phyloP scores from a whole-genome alignment of 2,888 invertebrate genomes.

The Hybos culiciformis region DNA sequence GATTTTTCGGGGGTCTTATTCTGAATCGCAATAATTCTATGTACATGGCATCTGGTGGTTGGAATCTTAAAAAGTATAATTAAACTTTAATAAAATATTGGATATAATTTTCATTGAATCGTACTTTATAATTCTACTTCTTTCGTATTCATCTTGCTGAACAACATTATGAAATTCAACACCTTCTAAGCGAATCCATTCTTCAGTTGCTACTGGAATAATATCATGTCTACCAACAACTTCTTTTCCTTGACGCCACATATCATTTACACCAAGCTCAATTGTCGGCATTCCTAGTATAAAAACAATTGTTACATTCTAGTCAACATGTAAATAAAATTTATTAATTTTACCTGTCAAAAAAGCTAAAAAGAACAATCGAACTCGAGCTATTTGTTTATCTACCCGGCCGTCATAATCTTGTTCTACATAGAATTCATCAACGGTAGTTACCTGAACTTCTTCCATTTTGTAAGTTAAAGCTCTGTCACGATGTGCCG shows the following conservation, averaged over 20 bases:
- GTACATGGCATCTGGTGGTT: slow-evolving; percentile 95
- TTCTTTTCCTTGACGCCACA: slow-evolving; percentile 95
- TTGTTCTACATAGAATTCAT: slow-evolving; percentile 82
- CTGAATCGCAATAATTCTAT: slow-evolving; percentile 94
- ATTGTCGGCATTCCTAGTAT: slow-evolving; percentile 81
- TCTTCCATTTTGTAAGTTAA: slow-evolving; percentile 92
- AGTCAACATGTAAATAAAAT: neutral
- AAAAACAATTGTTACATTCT: neutral
- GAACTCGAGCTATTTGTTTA: slow-evolving; percentile 86
- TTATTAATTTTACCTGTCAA: slow-evolving; percentile 51
- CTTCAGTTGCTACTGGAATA: slow-evolving; percentile 95
- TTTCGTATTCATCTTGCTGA: slow-evolving; percentile 78
- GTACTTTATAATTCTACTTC: slow-evolving; percentile 76
- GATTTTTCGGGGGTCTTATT: slow-evolving; percentile 85
- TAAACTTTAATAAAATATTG: neutral
- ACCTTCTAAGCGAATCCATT: slow-evolving; percentile 94
- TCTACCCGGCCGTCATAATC: slow-evolving; percentile 69
- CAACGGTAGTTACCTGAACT: slow-evolving; percentile 86
- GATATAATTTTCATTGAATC: neutral
- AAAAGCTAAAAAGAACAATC: slow-evolving; percentile 92
- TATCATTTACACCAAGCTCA: slow-evolving; percentile 94
- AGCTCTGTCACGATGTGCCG: slow-evolving; percentile 76
- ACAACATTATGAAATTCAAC: slow-evolving; percentile 92
- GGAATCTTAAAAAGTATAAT: slow-evolving; percentile 50
- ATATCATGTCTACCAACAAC: slow-evolving; percentile 98